These are phyloP conservation scores for Drosophila barbarae DNA, from an alignment of 2,888 invertebrate species.

Conservation along the genomic window DNA sequence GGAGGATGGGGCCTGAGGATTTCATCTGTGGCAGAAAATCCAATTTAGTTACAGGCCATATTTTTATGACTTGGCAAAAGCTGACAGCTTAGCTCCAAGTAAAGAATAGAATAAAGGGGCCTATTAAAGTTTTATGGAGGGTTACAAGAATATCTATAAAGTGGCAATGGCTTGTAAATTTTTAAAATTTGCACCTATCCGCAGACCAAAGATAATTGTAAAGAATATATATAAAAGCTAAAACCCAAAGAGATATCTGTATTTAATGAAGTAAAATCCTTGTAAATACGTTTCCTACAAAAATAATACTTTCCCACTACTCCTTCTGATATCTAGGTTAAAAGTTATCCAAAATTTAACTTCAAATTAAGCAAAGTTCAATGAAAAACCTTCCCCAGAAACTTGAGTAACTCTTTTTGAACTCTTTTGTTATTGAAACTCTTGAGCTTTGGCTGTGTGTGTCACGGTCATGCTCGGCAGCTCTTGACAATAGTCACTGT, in stretches of 20 bases:
- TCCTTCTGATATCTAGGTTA: too few relatives aligned
- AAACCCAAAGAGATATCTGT: not conserved
- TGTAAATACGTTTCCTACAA: not conserved
- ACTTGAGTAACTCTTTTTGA: not conserved
- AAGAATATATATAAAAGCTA: not conserved
- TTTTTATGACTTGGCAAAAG: constrained; percentile 7
- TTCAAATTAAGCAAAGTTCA: constrained; percentile 1
- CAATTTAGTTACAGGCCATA: constrained; percentile 1
- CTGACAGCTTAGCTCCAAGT: constrained; percentile 8
- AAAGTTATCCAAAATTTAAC: not conserved
- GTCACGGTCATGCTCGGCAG: constrained; percentile 31
- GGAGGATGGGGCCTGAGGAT: not conserved
- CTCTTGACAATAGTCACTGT: constrained; percentile 28
- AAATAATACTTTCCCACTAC: too few relatives aligned
- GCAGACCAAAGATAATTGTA: not conserved
- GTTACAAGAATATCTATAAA: not conserved
- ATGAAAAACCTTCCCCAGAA: not conserved
- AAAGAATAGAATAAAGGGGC: not conserved
- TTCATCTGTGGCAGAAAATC: not conserved
- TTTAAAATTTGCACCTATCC: not conserved
- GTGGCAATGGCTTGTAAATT: constrained; percentile 3
- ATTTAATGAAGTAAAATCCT: too few relatives aligned
- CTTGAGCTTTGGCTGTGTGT: constrained; percentile 30
- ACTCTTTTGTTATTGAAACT: not conserved
- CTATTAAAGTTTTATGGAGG: not conserved